Conservation (phyloP, 2,888 invertebrate species). For the Laspeyria flexula region DNA sequence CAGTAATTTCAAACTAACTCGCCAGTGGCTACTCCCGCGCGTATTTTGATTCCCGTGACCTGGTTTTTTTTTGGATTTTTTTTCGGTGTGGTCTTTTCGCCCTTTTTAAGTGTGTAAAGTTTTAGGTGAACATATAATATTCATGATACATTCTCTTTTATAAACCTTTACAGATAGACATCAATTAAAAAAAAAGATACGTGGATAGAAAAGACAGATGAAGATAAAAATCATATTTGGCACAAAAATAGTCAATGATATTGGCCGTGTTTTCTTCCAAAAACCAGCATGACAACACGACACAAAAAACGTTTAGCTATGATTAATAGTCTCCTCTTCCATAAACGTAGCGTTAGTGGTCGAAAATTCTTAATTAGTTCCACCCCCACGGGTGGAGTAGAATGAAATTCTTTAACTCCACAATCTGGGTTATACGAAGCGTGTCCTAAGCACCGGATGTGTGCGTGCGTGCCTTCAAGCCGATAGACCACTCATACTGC, state of each 20-base stretch:
- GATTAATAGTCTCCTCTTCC: slow-evolving; percentile 41
- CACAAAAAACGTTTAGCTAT: slow-evolving; percentile 27
- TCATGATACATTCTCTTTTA: too few relatives aligned
- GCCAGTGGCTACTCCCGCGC: too few relatives aligned
- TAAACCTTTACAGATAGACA: too few relatives aligned
- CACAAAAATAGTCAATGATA: too few relatives aligned
- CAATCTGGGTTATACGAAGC: slow-evolving; percentile 63
- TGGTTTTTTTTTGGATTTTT: too few relatives aligned
- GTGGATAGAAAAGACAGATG: neutral
- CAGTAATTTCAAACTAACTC: too few relatives aligned
- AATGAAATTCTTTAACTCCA: slow-evolving; percentile 54
- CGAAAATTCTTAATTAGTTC: slow-evolving; percentile 63
- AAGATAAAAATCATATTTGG: neutral
- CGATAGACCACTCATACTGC: slow-evolving; percentile 24
- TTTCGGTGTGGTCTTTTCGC: too few relatives aligned
- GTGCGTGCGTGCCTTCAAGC: slow-evolving; percentile 49
- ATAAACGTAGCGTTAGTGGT: slow-evolving; percentile 37
- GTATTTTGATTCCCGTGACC: too few relatives aligned
- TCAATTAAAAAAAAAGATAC: too few relatives aligned
- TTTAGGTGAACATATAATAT: too few relatives aligned
- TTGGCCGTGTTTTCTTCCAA: neutral
- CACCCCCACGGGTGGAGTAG: slow-evolving; percentile 44
- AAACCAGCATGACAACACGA: slow-evolving; percentile 19
- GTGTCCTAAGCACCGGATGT: slow-evolving; percentile 59
- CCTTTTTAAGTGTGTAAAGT: too few relatives aligned